Base-by-base conservation (phyloP, 2,888 invertebrate genomes). In the Trisateles emortualis region DNA sequence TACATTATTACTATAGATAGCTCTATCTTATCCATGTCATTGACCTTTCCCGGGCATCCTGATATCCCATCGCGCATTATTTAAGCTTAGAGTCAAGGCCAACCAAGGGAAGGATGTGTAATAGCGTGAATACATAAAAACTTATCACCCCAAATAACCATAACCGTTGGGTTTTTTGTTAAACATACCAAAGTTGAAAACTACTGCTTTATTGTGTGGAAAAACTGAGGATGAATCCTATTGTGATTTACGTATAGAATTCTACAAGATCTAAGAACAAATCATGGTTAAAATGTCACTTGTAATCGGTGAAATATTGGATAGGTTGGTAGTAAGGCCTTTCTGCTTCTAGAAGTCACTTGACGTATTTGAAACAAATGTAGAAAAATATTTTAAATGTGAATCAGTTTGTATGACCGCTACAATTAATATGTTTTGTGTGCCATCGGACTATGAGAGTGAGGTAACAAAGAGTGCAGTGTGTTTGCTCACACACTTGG, bases 101-200 rank as follows among this genome's bases (percentile, higher is more conserved):
- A 70, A 60, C 53, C 65, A 72, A 73, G 72, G 73, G 65, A 66
- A 76, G 76, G 74, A 73, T 50, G 60, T 44, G 46, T 61, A 49
- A 51, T 59, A 59, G 53, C 64, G 53, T 59, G 57, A 59, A 61
- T 45, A 68, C 72, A 72, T 73, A 76, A 76, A 70, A 76, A 68
- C 66, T 74, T 71, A 76, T 76, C 71, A 67, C 73, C 43, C 43
- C 39, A 45, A 53, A 63, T 64, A 69, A 72, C 60, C 52, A 64
- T 72, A 59, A 62, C 59, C 59, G 14, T 17, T 43, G 30, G n/a
- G 26, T 50, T 64, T 67, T 69, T 59, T 64, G 64, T 69, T 64
- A 61, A n/a, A 69, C 61, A 59, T 44, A 50, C 59, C 44, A 45
- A 54, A 49, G 45, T 64, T 64, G 16, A 50, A 57, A 59, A 57